phyloP scores from a whole-genome alignment of 2,888 invertebrate species.

The Mesoligia furuncula region DNA sequence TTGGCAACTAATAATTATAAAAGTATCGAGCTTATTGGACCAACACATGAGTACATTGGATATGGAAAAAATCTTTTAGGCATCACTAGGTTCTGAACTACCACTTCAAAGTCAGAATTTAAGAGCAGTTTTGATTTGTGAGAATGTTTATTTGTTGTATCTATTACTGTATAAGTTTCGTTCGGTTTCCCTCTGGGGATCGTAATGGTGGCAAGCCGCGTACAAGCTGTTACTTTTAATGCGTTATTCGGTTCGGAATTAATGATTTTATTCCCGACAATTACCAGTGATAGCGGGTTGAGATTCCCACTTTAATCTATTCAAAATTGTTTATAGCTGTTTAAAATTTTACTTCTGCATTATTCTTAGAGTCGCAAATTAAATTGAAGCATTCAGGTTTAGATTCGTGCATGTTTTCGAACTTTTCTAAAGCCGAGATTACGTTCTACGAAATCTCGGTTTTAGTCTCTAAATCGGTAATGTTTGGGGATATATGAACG shows the following conservation, averaged over 20 bases:
- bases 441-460: too few species aligned
- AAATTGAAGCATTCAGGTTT: constrained; percentile 11
- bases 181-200: constrained; percentile 59
- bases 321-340: constrained; percentile 77
- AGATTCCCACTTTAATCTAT: constrained; percentile 75
- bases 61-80: neutral
- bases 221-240: constrained; percentile 90
- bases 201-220: constrained; percentile 73
- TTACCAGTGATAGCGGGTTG: constrained; percentile 82
- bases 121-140: neutral
- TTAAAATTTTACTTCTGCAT: constrained; percentile 71
- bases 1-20: neutral
- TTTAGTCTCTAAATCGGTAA: too few species aligned
- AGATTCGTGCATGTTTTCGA: neutral
- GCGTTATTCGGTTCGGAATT: constrained; percentile 88
- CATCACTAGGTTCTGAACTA: neutral
- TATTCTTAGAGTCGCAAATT: constrained; percentile 47
- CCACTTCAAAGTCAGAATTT: neutral
- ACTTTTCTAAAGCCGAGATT: neutral
- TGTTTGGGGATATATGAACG: too few species aligned
- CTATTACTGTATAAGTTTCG: constrained; percentile 35
- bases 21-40: neutral
- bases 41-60: neutral
- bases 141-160: constrained; percentile 41
- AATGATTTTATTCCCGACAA: constrained; percentile 89